Conservation (phyloP, 2,888 invertebrate species). For the Trichacis sp. region DNA sequence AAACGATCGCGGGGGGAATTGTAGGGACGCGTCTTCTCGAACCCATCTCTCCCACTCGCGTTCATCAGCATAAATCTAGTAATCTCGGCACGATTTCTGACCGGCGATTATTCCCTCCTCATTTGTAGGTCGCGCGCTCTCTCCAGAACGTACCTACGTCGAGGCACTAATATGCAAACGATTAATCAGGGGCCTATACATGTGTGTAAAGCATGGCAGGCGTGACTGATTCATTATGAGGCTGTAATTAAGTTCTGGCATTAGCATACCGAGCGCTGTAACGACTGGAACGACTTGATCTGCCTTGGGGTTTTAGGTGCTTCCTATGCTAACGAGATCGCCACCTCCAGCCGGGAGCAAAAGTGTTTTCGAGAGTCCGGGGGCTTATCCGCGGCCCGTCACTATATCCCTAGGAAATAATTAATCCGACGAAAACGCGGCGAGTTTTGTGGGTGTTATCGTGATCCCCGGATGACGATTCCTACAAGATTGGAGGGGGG, state of each 20-base stretch:
- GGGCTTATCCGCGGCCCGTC: conserved; percentile 30
- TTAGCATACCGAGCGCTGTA: conserved; percentile 59
- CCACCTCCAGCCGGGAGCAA: conserved; percentile 42
- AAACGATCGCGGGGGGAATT: not conserved
- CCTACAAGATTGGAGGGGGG: not conserved
- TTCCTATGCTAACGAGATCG: conserved; percentile 59
- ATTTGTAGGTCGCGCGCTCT: not conserved
- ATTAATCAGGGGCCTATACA: conserved; percentile 56
- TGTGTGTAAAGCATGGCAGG: conserved; percentile 46
- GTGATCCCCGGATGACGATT: not conserved
- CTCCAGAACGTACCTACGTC: conserved; percentile 10
- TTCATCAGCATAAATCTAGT: conserved; percentile 8
- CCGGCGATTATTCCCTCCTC: conserved; percentile 7
- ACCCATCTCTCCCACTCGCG: not conserved
- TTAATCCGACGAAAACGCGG: not conserved
- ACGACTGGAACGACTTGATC: conserved; percentile 53
- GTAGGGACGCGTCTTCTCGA: not conserved
- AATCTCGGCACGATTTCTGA: conserved; percentile 5
- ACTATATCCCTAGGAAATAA: conserved; percentile 15
- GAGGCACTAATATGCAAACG: conserved; percentile 40
- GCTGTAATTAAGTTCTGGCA: conserved; percentile 59
- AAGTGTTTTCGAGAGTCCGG: conserved; percentile 37
- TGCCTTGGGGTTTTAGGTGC: conserved; percentile 44
- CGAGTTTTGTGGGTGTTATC: not conserved
- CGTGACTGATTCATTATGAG: conserved; percentile 64